Evolutionary conservation across 2,113 vertebrate species (phyloP).

Genomic region (Mesembrinibis cayennensis): DNA sequence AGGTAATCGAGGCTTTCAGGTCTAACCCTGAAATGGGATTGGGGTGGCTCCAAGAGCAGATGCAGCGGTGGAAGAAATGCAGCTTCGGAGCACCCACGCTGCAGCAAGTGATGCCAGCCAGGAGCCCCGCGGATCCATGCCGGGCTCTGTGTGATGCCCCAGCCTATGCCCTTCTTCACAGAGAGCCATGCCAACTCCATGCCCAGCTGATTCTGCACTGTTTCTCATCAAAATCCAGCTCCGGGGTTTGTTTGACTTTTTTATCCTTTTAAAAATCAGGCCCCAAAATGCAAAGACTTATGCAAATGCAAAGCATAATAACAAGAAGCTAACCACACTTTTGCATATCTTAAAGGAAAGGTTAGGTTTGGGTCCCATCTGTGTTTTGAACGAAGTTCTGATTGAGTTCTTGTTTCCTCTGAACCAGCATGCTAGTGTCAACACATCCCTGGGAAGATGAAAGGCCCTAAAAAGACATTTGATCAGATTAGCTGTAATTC

Average conservation of each 20-base stretch:
- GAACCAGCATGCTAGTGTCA: conserved; percentile 56
- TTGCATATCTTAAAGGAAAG: conserved; percentile 60
- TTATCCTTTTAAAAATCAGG: conserved; percentile 32
- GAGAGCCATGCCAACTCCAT: not conserved
- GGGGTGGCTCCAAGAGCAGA: not conserved
- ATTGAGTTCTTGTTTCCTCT: conserved; percentile 65
- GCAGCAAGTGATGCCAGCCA: not conserved
- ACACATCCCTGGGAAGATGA: conserved; percentile 66
- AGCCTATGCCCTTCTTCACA: not conserved
- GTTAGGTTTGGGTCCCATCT: conserved; percentile 63
- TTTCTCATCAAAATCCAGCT: conserved; percentile 52
- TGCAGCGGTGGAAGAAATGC: not conserved
- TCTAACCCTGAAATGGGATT: not conserved
- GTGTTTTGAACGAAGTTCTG: conserved; percentile 46
- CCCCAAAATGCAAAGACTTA: conserved; percentile 44
- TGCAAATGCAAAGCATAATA: conserved; percentile 33
- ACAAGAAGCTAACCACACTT: conserved; percentile 55
- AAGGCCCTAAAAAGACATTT: conserved; percentile 55
- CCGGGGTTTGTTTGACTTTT: not conserved
- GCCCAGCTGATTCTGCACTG: not conserved
- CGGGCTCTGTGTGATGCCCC: not conserved
- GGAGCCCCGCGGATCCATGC: fast-evolving
- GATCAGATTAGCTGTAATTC: conserved; percentile 64
- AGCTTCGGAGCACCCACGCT: not conserved
- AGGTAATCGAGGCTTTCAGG: not conserved